phyloP scores from a whole-genome alignment of 2,888 invertebrate species.

The Tipula vernalis region DNA sequence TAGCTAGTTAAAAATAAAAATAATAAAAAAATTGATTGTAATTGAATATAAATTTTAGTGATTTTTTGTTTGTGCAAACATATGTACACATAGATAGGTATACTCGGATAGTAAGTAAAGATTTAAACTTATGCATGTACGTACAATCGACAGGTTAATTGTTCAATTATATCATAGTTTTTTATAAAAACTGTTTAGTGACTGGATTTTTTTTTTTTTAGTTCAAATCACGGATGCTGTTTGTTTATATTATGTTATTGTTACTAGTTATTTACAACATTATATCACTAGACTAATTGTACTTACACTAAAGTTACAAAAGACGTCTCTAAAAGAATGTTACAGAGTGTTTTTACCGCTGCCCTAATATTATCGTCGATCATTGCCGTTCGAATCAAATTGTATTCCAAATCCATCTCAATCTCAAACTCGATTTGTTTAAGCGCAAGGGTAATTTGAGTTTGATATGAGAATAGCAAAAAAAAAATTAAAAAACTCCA shows the following conservation, averaged over 20 bases:
- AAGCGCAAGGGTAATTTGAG: too few relatives aligned
- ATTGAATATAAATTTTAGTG: background rate
- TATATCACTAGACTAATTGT: background rate
- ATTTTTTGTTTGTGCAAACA: background rate
- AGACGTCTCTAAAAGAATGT: too few relatives aligned
- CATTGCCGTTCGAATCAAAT: too few relatives aligned
- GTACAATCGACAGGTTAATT: background rate
- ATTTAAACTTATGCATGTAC: background rate
- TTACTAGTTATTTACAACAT: background rate
- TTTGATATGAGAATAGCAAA: too few relatives aligned
- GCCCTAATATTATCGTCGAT: too few relatives aligned
- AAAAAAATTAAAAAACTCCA: too few relatives aligned
- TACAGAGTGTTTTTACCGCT: too few relatives aligned
- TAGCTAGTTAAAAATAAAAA: background rate
- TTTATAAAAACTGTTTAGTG: background rate
- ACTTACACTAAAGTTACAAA: too few relatives aligned
- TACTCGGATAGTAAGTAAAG: background rate
- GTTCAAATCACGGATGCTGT: background rate
- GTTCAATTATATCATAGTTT: background rate
- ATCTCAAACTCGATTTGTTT: too few relatives aligned
- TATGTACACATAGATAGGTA: background rate
- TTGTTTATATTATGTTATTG: too few relatives aligned
- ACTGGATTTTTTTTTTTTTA: background rate
- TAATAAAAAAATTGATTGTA: background rate
- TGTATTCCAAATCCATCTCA: too few relatives aligned